Evolutionary conservation across 2,888 invertebrate species (phyloP).

Genomic region (Mesoligia furuncula): DNA sequence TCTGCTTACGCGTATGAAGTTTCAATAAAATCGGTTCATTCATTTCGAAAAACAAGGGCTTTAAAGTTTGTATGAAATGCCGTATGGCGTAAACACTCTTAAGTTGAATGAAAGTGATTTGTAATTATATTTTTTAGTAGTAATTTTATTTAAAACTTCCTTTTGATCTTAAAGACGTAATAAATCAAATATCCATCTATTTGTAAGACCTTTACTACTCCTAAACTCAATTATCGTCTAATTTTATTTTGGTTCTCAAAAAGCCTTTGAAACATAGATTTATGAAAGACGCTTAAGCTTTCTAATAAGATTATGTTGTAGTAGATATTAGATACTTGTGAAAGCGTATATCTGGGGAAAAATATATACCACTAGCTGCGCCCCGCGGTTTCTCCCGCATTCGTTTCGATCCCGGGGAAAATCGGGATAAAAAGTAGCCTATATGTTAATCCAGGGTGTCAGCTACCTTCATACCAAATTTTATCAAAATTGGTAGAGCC

Average conservation of each 20-base stretch:
- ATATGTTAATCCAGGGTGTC: no score
- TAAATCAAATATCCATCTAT: not conserved
- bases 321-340: not conserved
- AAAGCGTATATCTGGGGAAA: not conserved
- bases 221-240: not conserved
- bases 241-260: conserved; percentile 1
- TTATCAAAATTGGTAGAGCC: no score
- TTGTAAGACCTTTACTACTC: not conserved
- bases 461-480: no score
- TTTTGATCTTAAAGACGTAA: not conserved
- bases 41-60: no score
- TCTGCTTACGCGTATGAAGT: no score
- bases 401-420: no score
- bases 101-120: conserved; percentile 14
- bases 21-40: no score
- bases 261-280: conserved; percentile 9
- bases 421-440: no score
- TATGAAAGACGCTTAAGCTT: not conserved
- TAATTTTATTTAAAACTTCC: not conserved
- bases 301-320: conserved; percentile 11
- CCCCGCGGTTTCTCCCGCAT: no score
- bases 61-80: no score
- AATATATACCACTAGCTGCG: not conserved
- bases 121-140: not conserved
- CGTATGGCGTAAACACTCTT: no score